Evolutionary conservation across 2,888 invertebrate species (phyloP).

Genomic region (Meghimatium bilineatum): DNA sequence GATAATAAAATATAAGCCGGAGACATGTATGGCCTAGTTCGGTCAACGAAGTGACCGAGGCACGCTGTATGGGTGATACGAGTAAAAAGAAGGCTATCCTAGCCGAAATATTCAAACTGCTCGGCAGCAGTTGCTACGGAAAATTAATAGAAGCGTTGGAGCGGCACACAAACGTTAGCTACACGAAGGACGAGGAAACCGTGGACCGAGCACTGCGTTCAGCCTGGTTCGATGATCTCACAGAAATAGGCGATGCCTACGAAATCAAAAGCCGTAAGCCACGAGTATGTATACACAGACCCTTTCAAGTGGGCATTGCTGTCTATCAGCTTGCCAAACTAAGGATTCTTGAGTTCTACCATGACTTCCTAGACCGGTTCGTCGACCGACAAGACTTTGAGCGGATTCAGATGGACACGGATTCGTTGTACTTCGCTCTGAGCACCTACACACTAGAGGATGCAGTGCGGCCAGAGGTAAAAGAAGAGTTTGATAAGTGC

Average conservation of each 20-base stretch:
- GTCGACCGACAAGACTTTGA: background rate
- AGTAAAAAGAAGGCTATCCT: no score
- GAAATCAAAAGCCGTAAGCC: background rate
- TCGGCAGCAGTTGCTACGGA: no score
- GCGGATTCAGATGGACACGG: background rate
- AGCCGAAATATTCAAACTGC: no score
- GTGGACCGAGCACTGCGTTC: background rate
- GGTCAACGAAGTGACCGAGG: no score
- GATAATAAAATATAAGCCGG: no score
- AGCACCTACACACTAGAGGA: background rate
- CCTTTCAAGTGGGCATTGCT: background rate
- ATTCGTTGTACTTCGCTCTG: background rate
- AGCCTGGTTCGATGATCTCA: no score
- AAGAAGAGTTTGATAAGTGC: background rate
- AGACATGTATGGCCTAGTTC: no score
- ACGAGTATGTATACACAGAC: background rate
- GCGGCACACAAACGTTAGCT: no score
- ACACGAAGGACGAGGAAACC: background rate
- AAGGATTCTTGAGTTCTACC: background rate
- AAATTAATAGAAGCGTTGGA: no score
- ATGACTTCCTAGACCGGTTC: background rate
- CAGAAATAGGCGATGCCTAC: background rate
- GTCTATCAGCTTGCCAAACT: background rate
- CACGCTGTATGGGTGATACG: no score
- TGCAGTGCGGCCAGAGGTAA: background rate